Base-by-base conservation (phyloP, 2,888 invertebrate species). In the Andrena flavipes region DNA sequence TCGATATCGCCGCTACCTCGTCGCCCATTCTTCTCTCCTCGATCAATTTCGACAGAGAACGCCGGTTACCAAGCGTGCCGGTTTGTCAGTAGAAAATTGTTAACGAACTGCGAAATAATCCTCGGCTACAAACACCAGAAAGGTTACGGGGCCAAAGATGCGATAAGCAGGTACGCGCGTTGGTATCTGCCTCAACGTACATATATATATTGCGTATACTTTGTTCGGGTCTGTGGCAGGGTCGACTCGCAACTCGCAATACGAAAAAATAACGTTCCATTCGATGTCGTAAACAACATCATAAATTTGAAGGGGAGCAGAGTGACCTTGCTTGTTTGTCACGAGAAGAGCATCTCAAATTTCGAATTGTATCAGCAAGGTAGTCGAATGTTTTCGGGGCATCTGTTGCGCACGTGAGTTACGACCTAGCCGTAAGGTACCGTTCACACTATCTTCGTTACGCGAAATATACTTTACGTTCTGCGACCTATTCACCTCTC, bases 351-450 rank as follows among this genome's bases (percentile, higher is more conserved):
- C 54, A 68, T 74, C 76, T 84, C 75, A 84, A 85, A 88, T 82
- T 83, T 85, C 78, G 62, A 75, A 82, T 80, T 76, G 76, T 71
- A 70, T 29, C 64, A 73, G 67, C 73, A 48, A 64, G 42, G 54
- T 56, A 68, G 62, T 62, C 74, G 63, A 84, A 68, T 59, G 84
- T 84, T 87, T 87, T 86, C 80, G 80, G 76, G 72, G 89, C 91
- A 91, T 91, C 91, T 91, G 91, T 91, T 91, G 91, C 91, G 84
- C 91, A 89, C 88, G 85, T 91, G 91, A 88, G 85, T 85, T 88
- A 90, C 84, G 87, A 84, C 60, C 82, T 82, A 63, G 75, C 77
- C 77, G 75, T 78, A 81, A 85, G 56, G 83, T 77, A 81, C 60
- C 82, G 76, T 84, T 82, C 85, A 83, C 89, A 85, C 77, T 80